Base-by-base conservation (phyloP, 2,113 vertebrate species). In the Chlamydotis undulata region DNA sequence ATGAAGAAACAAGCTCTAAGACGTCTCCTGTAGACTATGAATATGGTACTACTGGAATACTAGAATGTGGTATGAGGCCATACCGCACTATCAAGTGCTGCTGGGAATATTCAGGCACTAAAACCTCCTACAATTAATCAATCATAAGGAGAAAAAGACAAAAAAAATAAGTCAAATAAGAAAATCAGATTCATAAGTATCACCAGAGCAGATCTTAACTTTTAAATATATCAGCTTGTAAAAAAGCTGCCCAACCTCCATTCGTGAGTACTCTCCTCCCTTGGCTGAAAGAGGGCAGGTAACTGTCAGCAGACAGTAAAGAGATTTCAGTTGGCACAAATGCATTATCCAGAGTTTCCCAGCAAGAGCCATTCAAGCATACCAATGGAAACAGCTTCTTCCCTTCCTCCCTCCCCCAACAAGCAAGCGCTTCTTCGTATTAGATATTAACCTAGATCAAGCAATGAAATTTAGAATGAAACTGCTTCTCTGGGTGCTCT, bases 331-430 rank as follows among this genome's bases (percentile, higher is more conserved):
- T 2, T 64, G 8, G 22, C 33, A 37, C 17, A 57, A 88, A 60
- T 5, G 4, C 23, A 15, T 83, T 43, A 49, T 15, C 29, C 55
- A 28, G 33, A 43, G 10, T 65, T 64, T 73, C 33, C 53, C n/a
- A 45, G 13, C 28, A 56, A 52, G 5, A 82, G 5, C 49, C 16
- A 8, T 49, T 56, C 75, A 76, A 89, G 29, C 3, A 21, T 41
- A 52, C 9, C 18, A 41, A 41, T 19, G 19, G 33, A 93, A 88
- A 71, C 0, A n/a, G 33, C 14, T 61, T 76, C 50, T 67, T 80
- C 23, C 23, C 31, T 45, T 6, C 35, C 22, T 19, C 24, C 5
- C 12, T 24, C 9, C 5, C 7, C 1, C 1, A 65, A 24, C 19
- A 69, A 69, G 26, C 19, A 73, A 67, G 11, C 6, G 19, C 21